Evolutionary conservation across 1,140 invertebrate genomes (phyloP), one percentile per base, ranked within the genome.

Genomic region (Drosophila jambulina): DNA sequence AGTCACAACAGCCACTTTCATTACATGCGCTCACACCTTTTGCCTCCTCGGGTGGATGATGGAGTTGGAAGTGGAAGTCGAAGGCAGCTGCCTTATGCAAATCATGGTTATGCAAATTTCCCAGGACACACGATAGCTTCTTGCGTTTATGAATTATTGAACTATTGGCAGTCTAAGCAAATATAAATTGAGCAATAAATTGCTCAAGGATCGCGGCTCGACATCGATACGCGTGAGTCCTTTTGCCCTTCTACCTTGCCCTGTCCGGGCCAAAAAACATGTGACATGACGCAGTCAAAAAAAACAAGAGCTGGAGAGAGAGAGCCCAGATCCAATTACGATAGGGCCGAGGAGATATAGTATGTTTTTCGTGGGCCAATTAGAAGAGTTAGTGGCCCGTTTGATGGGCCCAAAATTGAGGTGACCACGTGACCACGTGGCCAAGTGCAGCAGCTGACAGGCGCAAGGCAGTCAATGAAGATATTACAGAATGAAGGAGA

Each of bases 181-280:
- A 88, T 78, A 88, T 88, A 83, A 88, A 88, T 88, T 88, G 84
- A 87, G 80, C 84, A 88, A 88, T 87, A 80, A 83, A 87, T 88
- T 87, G 42, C 32, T 58, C 36, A 46, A 64, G 36, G 32, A 64
- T 64, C 38, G 58, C 10, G 10, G 9, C 7, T 43, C 42, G 83
- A 70, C 64, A 87, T 87, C 72, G 84, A 87, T 88, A 88, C 51
- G 80, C 84, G 84, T 87, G 83, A 88, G 84, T 87, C 59, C 75
- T 58, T 69, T 45, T 49, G 34, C 42, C 54, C 46, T 34, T 60
- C 36, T 36, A 36, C 34, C 34, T 38, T 17, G 1, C 29, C 23
- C 19, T 40, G 34, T 17, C 43, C 10, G 9, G 9, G 15, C 21
- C 40, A 32, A 54, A 54, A 48, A 59, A 79, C 84, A 88, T 84